These are phyloP conservation scores for Saccostrea cuccullata DNA, from an alignment of 1,140 invertebrate genomes.

Conservation along the genomic window DNA sequence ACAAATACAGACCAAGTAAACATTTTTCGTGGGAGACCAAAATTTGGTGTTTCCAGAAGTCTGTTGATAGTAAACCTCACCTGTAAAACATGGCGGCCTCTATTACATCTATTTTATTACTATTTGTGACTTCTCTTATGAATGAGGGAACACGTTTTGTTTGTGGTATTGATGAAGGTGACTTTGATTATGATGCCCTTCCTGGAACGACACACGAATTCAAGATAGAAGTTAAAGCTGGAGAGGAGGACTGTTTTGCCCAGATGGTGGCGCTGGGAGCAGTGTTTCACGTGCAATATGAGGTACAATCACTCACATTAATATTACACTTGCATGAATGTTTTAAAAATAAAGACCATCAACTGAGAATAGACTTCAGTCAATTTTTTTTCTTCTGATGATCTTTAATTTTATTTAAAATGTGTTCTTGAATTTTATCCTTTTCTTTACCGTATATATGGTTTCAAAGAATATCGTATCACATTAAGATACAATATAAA, in stretches of 20 bases:
- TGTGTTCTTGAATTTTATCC: too few relatives aligned
- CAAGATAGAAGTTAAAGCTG: constrained; percentile 68
- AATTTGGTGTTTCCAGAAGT: neutral
- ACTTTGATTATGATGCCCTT: constrained; percentile 74
- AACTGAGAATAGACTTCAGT: too few relatives aligned
- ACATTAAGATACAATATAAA: too few relatives aligned
- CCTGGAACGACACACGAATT: constrained; percentile 74
- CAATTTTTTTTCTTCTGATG: too few relatives aligned
- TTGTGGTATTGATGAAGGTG: constrained; percentile 59
- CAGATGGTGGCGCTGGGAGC: constrained; percentile 66
- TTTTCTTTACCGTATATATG: too few relatives aligned
- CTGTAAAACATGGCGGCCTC: constrained; percentile 24
- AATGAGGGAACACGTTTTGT: constrained; percentile 41
- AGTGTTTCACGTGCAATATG: constrained; percentile 69
- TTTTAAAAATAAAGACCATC: too few relatives aligned
- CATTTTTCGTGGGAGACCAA: neutral
- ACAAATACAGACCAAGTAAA: neutral
- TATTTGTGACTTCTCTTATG: neutral
- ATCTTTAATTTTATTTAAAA: too few relatives aligned
- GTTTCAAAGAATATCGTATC: too few relatives aligned
- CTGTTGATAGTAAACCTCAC: neutral
- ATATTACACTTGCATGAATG: too few relatives aligned
- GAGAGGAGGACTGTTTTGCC: constrained; percentile 71
- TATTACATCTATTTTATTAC: neutral
- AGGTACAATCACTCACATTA: constrained; percentile 58